These are phyloP conservation scores for Girardia tigrina DNA, from an alignment of 2,888 invertebrate genomes.

Conservation along the genomic window DNA sequence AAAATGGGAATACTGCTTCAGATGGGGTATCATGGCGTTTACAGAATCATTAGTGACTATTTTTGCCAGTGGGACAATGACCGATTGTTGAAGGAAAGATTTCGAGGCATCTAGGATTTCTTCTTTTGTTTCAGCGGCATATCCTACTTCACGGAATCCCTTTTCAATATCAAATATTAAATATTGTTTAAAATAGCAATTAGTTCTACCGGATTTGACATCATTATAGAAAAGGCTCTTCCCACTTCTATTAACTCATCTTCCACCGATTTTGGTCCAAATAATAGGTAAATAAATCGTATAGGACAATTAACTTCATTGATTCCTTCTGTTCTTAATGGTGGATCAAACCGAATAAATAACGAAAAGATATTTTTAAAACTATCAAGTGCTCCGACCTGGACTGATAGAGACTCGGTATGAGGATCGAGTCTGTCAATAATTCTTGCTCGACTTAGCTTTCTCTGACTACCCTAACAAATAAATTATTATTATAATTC, in stretches of 20 bases:
- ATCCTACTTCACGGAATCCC: conserved; percentile 18
- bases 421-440: background rate
- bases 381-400: background rate
- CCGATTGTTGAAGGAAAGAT: conserved; percentile 17
- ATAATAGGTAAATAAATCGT: background rate
- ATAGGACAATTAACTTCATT: background rate
- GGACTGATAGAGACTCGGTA: background rate
- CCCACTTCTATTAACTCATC: conserved; percentile 9
- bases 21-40: conserved; percentile 8
- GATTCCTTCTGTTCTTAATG: background rate
- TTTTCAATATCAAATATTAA: background rate
- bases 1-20: background rate
- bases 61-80: conserved; percentile 23
- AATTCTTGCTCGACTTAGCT: background rate
- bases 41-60: background rate
- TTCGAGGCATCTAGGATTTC: conserved; percentile 15
- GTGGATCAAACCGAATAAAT: background rate
- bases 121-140: conserved; percentile 15
- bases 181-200: background rate
- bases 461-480: background rate
- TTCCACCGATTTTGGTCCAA: background rate
- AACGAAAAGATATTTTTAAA: background rate
- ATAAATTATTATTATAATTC: too few species aligned
- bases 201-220: conserved; percentile 17
- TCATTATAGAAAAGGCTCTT: conserved; percentile 20